Conservation (phyloP, 2,797 vertebrate genomes). For the Bradypodion pumilum region DNA sequence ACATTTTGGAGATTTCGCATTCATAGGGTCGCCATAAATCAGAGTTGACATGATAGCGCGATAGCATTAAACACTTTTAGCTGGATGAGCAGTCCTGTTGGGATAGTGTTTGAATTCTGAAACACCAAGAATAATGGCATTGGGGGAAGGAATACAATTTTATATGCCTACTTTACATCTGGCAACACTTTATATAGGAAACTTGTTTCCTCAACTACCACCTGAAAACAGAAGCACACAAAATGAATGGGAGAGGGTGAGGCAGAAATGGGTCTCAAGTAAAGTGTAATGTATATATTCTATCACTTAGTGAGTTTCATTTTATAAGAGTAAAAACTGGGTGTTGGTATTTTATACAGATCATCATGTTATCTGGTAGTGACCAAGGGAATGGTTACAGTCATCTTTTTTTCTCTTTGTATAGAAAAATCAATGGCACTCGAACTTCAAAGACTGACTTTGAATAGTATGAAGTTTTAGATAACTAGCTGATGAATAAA, state of each 20-base stretch:
- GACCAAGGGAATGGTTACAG: not conserved
- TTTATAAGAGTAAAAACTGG: not conserved
- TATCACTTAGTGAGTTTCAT: not conserved
- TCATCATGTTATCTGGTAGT: not conserved
- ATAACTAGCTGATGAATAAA: slow-evolving; percentile 37
- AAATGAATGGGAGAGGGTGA: not conserved
- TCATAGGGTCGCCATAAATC: no score
- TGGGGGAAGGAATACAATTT: not conserved
- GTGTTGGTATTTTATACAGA: not conserved
- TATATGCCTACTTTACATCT: not conserved
- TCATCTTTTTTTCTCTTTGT: not conserved
- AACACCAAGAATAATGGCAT: not conserved
- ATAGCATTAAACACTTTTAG: not conserved
- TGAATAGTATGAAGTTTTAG: not conserved
- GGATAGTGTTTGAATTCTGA: not conserved
- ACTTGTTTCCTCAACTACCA: not conserved
- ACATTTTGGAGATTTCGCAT: no score
- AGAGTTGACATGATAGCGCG: no score
- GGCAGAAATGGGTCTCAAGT: not conserved
- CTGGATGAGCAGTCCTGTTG: not conserved
- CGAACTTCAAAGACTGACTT: not conserved
- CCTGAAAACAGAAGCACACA: not conserved
- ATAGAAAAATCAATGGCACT: slow-evolving; percentile 1
- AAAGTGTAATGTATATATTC: not conserved
- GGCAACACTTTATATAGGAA: not conserved